Evolutionary conservation across 2,113 vertebrate genomes (phyloP).

Genomic region (Chloropsis cyanopogon): DNA sequence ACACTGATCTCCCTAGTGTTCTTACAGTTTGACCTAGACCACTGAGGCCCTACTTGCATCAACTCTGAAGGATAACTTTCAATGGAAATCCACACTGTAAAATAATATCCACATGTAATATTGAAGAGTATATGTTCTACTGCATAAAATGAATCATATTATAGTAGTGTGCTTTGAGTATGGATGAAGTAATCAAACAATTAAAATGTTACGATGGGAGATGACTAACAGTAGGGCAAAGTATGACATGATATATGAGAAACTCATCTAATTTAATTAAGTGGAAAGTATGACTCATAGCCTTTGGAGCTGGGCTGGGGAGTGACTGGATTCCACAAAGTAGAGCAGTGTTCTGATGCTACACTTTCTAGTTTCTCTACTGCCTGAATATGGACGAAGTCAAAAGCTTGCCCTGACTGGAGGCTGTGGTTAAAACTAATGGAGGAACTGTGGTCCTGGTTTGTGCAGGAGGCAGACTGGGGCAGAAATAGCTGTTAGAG

Average conservation of each 20-base stretch:
- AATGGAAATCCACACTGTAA: neutral
- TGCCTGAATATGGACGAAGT: neutral
- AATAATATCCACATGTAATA: neutral
- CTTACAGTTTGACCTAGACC: neutral
- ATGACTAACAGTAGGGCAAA: neutral
- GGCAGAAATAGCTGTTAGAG: neutral
- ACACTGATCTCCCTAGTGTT: neutral
- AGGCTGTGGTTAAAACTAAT: neutral
- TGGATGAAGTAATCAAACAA: neutral
- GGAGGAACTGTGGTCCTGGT: neutral
- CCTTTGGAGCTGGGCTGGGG: neutral
- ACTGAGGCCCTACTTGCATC: neutral
- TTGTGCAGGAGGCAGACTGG: neutral
- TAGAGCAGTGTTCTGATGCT: neutral
- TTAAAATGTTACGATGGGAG: neutral
- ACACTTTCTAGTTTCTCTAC: neutral
- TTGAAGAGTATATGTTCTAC: neutral
- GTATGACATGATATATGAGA: neutral
- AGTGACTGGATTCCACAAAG: neutral
- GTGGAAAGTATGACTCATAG: constrained; percentile 20
- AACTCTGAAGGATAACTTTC: neutral
- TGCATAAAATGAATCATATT: neutral
- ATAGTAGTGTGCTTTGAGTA: neutral
- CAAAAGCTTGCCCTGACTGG: neutral
- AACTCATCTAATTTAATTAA: neutral